Conservation (phyloP, 2,113 vertebrate species). For the Psilopsiagon aymara region DNA sequence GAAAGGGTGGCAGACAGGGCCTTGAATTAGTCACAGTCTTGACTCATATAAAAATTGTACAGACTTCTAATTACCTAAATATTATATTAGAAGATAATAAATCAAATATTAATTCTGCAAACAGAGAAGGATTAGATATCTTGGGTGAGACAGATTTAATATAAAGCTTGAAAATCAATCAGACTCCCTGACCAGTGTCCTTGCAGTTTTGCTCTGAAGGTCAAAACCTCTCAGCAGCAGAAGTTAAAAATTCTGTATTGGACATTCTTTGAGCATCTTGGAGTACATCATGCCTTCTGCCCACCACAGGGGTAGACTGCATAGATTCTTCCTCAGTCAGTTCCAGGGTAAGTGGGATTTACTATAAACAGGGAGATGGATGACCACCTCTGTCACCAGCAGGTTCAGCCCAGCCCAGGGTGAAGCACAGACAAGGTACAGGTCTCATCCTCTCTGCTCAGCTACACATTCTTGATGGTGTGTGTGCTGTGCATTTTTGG, state of each 20-base stretch:
- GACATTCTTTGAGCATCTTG: neutral
- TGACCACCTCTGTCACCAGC: neutral
- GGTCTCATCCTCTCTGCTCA: neutral
- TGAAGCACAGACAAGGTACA: neutral
- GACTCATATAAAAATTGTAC: neutral
- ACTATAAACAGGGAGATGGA: no score
- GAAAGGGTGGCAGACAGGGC: neutral
- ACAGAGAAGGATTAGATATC: neutral
- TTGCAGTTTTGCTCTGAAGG: slow-evolving; percentile 2
- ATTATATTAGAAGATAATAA: slow-evolving; percentile 17
- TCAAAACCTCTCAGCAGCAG: neutral
- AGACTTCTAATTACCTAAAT: neutral
- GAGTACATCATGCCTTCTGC: neutral
- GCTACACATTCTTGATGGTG: neutral
- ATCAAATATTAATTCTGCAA: slow-evolving; percentile 6
- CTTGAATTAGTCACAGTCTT: neutral
- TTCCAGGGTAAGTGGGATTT: neutral
- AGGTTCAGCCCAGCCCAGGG: neutral
- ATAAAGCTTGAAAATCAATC: slow-evolving; percentile 9
- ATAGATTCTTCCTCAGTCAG: neutral
- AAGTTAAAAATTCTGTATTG: neutral
- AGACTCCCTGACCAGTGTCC: neutral
- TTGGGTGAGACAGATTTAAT: slow-evolving; percentile 39
- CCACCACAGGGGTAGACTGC: fast-evolving
- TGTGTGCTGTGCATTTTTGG: neutral